Conservation (phyloP, 2,888 invertebrate genomes). For the Dichetophora obliterata region DNA sequence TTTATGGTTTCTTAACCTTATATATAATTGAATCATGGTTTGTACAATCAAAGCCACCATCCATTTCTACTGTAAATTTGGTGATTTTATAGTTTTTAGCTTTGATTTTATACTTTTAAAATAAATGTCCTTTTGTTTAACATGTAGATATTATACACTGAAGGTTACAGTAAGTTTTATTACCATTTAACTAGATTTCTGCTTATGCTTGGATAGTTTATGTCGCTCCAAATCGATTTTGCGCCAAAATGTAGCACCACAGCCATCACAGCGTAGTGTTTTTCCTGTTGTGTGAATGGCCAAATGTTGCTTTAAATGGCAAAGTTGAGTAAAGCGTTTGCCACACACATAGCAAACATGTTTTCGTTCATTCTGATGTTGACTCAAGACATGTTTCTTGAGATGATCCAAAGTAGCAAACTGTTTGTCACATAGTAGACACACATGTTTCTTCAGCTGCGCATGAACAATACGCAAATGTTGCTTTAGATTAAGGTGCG, state of each 20-base stretch:
- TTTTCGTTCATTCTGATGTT: slow-evolving; percentile 56
- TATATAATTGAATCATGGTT: no score
- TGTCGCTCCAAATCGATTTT: slow-evolving; percentile 50
- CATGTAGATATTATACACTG: no score
- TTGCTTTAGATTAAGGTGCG: slow-evolving; percentile 49
- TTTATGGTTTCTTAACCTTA: no score
- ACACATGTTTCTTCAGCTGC: slow-evolving; percentile 51
- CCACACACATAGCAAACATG: slow-evolving; percentile 52
- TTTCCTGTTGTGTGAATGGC: slow-evolving; percentile 52
- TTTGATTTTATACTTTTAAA: no score
- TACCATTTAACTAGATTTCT: not conserved
- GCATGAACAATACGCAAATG: slow-evolving; percentile 54
- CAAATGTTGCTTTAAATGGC: slow-evolving; percentile 56
- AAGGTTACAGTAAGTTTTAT: no score
- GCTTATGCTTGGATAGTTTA: slow-evolving; percentile 39
- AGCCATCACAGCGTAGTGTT: slow-evolving; percentile 45
- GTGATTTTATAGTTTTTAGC: no score
- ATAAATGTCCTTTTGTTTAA: no score
- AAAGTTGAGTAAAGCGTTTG: slow-evolving; percentile 54
- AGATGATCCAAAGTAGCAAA: slow-evolving; percentile 56
- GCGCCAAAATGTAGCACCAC: slow-evolving; percentile 48
- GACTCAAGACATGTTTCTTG: slow-evolving; percentile 56
- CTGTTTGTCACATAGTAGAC: slow-evolving; percentile 54
- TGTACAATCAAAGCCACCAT: no score
- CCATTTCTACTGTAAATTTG: no score